phyloP scores from a whole-genome alignment of 2,113 vertebrate species.

The Phyllostomus discolor region DNA sequence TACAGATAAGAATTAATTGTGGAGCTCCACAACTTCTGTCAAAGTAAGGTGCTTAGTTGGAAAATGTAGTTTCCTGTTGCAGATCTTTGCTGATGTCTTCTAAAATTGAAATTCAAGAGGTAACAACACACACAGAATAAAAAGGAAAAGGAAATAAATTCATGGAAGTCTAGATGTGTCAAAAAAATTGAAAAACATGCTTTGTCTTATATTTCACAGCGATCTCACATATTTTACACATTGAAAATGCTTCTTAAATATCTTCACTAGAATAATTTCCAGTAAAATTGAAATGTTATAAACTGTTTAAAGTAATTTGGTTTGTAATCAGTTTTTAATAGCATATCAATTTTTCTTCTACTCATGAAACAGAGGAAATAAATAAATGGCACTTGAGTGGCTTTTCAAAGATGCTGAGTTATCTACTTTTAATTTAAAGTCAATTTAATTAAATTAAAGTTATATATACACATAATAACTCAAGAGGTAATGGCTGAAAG shows the following conservation, averaged over 20 bases:
- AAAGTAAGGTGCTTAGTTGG: conserved; percentile 70
- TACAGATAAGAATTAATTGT: conserved; percentile 76
- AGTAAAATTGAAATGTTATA: conserved; percentile 64
- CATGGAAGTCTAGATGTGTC: conserved; percentile 53
- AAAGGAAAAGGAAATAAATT: neutral
- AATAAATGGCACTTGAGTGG: neutral
- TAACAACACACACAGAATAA: neutral
- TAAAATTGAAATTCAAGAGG: conserved; percentile 71
- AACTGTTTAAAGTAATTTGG: conserved; percentile 48
- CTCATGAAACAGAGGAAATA: neutral
- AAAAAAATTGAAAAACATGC: conserved; percentile 48
- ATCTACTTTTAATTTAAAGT: neutral
- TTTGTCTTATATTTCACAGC: conserved; percentile 69
- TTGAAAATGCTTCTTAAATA: conserved; percentile 53
- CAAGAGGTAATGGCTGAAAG: neutral
- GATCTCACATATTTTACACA: conserved; percentile 38
- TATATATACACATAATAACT: neutral
- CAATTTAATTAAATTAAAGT: neutral
- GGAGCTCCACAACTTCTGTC: conserved; percentile 74
- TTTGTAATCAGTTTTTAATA: conserved; percentile 55
- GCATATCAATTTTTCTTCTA: neutral
- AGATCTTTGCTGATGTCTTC: conserved; percentile 60
- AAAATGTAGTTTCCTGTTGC: conserved; percentile 64
- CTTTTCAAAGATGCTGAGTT: neutral
- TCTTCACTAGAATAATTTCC: conserved; percentile 74